These are phyloP conservation scores for Agonopterix arenella DNA, from an alignment of 2,888 invertebrate species.

Conservation along the genomic window DNA sequence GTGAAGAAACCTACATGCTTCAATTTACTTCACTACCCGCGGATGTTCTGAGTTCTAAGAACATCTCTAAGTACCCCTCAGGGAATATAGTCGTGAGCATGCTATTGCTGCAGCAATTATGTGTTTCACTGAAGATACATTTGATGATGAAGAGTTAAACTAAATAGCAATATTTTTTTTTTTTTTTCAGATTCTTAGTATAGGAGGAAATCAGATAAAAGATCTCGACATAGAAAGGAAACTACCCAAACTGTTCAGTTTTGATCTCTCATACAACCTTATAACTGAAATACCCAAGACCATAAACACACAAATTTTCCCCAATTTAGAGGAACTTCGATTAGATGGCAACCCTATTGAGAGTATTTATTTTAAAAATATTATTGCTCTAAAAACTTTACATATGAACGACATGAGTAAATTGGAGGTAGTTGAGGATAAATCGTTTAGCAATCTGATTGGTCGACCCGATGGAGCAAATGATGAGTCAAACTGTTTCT, in stretches of 20 bases:
- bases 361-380: conserved; percentile 61
- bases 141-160: no score
- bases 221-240: conserved; percentile 58
- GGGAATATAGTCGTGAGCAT: no score
- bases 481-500: conserved; percentile 52
- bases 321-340: conserved; percentile 63
- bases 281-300: conserved; percentile 60
- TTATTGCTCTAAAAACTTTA: conserved; percentile 57
- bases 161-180: not conserved
- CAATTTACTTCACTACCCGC: no score
- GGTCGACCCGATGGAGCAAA: conserved; percentile 42
- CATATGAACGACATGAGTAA: conserved; percentile 56
- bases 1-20: no score
- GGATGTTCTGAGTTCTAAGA: no score
- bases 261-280: conserved; percentile 73
- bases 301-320: conserved; percentile 56
- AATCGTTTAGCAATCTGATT: conserved; percentile 67
- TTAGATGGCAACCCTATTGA: conserved; percentile 73
- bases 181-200: conserved; percentile 55
- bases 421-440: conserved; percentile 48
- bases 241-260: conserved; percentile 52
- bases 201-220: conserved; percentile 65
- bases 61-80: not conserved
- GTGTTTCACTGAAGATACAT: no score
- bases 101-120: no score